Base-by-base conservation (phyloP, 2,113 vertebrate species). In the Thunnus thynnus region DNA sequence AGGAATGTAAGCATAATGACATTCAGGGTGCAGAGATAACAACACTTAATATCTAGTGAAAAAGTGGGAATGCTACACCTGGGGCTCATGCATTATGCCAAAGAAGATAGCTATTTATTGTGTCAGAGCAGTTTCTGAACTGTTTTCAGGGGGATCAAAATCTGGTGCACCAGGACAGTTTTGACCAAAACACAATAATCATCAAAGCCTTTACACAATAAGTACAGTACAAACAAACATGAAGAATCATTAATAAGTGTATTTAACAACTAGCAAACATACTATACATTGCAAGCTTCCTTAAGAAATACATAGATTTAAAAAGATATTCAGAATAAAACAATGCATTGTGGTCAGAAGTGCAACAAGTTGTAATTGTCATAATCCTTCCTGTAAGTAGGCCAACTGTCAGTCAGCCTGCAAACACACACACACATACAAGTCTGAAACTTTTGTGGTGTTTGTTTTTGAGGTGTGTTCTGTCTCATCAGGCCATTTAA, bases 401-500 rank as follows among this genome's bases (percentile, higher is more conserved):
- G 67, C 13, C 69, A 80, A 6, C 16, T 64, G 70, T 65, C 13
- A 52, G 6, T 18, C 75, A 71, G 56, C 25, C 62, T 16, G 18
- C 14, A 7, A 46, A 51, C 18, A 22, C 64, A 25, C 2, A 12
- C 50, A 56, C 30, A 32, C 50, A 56, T 22, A 32, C 17, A 6
- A 32, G 41, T 17, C 44, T 81, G 50, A 63, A 68, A 27, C n/a
- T 2, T 56, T 32, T 67, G 36, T 16, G 67, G n/a, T 41, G 36
- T 60, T 10, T 55, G 16, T 61, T 56, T 46, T 63, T 22, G 46
- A 7, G 25, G 67, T 77, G 85, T 86, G 65, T 60, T 73, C 13
- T 41, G 56, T 66, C 52, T 68, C 73, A 17, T 64, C 50, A 25
- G 51, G 82, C 27, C 86, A 78, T 93, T 94, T 91, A 91, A 92